A percentile compares a stretch with the other conserved stretches of the same genome.
phyloP scores from a whole-genome alignment of 2,113 vertebrate species.

The Grantiella picta region DNA sequence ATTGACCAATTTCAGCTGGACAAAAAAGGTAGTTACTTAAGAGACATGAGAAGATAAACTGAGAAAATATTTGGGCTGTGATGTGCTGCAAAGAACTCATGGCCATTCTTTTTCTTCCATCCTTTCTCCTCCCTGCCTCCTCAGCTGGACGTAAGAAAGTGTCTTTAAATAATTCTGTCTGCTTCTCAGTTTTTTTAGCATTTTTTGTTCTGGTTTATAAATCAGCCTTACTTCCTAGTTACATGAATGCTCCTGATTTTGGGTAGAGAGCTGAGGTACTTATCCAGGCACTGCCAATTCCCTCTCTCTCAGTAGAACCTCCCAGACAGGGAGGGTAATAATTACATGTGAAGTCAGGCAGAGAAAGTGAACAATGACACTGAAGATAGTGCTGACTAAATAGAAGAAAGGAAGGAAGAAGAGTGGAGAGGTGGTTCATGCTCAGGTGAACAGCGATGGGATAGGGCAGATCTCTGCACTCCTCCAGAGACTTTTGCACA shows the following conservation, averaged over 20 bases:
- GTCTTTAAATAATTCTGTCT: background rate
- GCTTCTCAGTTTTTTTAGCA: background rate
- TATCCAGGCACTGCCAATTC: background rate
- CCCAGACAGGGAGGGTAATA: background rate
- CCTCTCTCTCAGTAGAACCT: background rate
- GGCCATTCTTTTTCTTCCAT: background rate
- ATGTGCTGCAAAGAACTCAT: background rate
- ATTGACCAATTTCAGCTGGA: background rate
- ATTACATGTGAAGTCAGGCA: background rate
- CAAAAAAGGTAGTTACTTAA: background rate
- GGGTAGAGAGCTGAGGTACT: background rate
- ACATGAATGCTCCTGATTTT: background rate
- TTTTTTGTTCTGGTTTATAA: background rate
- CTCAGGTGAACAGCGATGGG: background rate
- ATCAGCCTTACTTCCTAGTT: background rate
- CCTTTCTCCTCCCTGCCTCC: background rate
- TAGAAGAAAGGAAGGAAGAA: background rate
- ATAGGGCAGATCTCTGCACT: background rate
- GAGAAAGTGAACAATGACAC: background rate
- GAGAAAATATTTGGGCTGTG: background rate
- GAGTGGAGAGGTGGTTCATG: background rate
- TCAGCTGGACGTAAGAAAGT: background rate
- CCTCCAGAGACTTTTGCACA: background rate
- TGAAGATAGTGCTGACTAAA: background rate
- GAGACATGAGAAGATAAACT: background rate